A percentile compares a stretch with the other conserved stretches of the same genome.
These are phyloP conservation scores for Lamellibrachia luymesi DNA, from an alignment of 1,140 invertebrate genomes.

Conservation along the genomic window DNA sequence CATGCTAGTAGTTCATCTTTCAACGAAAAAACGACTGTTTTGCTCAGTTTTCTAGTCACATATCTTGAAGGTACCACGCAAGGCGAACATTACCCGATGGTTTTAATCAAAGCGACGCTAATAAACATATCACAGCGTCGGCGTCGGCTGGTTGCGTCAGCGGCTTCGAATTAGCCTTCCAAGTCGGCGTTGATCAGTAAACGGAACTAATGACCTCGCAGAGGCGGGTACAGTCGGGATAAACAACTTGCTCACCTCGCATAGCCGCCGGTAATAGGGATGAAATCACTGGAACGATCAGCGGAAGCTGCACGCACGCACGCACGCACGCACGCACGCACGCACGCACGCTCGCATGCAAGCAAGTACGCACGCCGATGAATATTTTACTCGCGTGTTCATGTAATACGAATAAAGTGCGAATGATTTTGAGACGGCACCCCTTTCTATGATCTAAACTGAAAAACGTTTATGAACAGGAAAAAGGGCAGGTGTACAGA, in stretches of 20 bases:
- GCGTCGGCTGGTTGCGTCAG: not conserved
- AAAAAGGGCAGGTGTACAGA: no score
- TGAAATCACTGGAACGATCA: not conserved
- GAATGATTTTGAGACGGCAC: no score
- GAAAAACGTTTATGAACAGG: no score
- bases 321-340: not conserved
- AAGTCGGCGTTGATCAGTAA: not conserved
- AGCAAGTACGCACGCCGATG: not conserved
- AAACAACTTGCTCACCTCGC: not conserved
- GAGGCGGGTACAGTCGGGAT: not conserved
- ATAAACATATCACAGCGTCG: not conserved
- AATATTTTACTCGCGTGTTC: no score
- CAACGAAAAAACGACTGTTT: not conserved
- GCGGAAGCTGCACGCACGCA: not conserved
- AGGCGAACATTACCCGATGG: not conserved
- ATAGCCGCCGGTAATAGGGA: not conserved
- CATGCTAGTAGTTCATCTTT: not conserved
- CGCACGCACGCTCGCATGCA: not conserved
- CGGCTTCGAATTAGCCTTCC: not conserved
- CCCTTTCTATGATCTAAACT: no score
- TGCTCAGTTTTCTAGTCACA: not conserved
- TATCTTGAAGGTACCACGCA: not conserved
- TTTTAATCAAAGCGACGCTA: not conserved
- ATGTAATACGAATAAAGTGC: no score
- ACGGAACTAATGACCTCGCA: not conserved